Base-by-base conservation (phyloP, 1,140 invertebrate genomes). In the Brachionus koreanus region DNA sequence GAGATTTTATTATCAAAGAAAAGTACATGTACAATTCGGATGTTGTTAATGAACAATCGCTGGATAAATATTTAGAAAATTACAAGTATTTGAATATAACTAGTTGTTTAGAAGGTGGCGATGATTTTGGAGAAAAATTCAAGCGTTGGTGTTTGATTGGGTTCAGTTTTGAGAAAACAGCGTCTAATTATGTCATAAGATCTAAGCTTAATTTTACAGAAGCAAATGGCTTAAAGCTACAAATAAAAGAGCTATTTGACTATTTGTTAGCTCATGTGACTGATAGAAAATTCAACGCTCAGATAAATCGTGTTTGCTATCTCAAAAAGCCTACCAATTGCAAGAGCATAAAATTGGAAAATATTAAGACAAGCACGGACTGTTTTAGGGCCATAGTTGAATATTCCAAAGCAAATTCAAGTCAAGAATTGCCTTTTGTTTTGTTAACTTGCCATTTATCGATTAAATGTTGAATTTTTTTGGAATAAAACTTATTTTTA, bases 361-460 rank as follows among this genome's bases (percentile, higher is more conserved):
- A 10, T 46, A 74, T 74, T 46, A 74, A 74, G 25, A 46, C 69
- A 29, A 74, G 69, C 12, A 74, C 42, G 7, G 69, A 74, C 23
- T 74, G 69, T 46, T 74, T 74, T 46, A 46, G 69, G 6, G 69
- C 69, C 13, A 74, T 74, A 43, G 69, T 74, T 19, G 69, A 74
- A 74, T 74, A 74, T 46, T 46, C 39, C 23, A 43, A 35, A 23
- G 4, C 19, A 13, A 74, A 74, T 74, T 10, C 13, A 3, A 43
- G 33, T n/a, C 43, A 74, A 19, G 69, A 74, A n/a, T 46, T 74
- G 10, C 69, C 69, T 5, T 74, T 74, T 74, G 69, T 74, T 43
- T 74, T 74, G 23, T 25, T 74, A 46, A 74, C 69, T 43, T 74
- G 37, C 6, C 37, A 74, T 74, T 23, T 46, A 33, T 46, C 69